Conservation (phyloP, 2,113 vertebrate genomes). For the Crypturellus undulatus region DNA sequence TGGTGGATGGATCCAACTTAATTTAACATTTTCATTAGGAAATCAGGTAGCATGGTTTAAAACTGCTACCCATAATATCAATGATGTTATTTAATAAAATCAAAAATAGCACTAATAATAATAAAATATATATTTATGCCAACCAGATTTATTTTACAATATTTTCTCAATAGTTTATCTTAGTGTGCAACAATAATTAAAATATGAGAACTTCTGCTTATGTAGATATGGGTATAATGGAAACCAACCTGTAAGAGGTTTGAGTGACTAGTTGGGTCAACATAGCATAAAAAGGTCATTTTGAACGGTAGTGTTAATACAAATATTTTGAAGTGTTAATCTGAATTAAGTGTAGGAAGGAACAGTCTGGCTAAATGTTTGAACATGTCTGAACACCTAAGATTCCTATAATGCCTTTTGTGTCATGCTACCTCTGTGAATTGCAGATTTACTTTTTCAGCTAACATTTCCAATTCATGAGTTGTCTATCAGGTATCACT, state of each 20-base stretch:
- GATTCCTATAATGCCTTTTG: neutral
- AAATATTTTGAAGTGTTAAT: neutral
- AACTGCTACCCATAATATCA: neutral
- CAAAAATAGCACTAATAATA: too few relatives aligned
- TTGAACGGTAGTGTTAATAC: neutral
- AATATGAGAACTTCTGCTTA: neutral
- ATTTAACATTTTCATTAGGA: neutral
- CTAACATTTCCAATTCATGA: neutral
- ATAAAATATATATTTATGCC: neutral
- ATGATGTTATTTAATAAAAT: neutral
- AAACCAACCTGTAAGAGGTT: neutral
- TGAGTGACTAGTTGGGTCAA: neutral
- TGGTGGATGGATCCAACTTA: neutral
- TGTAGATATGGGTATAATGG: neutral
- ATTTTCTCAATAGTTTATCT: neutral
- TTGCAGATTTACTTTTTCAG: neutral
- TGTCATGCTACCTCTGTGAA: neutral
- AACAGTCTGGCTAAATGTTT: neutral
- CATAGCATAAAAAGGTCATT: neutral
- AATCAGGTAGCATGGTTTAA: neutral
- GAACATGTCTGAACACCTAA: neutral
- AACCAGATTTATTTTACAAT: neutral
- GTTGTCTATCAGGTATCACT: neutral
- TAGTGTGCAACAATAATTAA: neutral
- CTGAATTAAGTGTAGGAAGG: neutral